Evolutionary conservation across 2,888 invertebrate species (phyloP), one percentile per base, ranked within the genome.

Genomic region (Abrostola triplasia): DNA sequence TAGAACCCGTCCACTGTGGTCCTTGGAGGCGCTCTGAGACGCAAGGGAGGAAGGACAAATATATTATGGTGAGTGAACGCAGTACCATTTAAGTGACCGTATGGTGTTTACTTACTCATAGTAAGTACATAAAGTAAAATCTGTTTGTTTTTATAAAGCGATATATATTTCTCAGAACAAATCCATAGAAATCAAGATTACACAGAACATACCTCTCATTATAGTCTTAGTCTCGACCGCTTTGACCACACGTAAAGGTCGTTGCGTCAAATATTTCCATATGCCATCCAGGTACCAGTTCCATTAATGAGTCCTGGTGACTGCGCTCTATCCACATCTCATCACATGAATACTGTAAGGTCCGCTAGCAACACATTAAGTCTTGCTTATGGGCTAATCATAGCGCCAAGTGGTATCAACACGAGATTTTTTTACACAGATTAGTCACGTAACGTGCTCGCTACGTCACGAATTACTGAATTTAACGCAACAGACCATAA

Each of bases 391-490:
- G 74, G 64, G 63, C 71, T 71, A 76, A 76, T 77, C 76, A 71
- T 65, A 62, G 59, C 63, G 36, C 49, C 35, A 36, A 72, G 65
- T 58, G 62, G 65, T 73, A 77, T 73, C 70, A 73, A 58, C 69
- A 55, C 61, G 51, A 76, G 64, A 67, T 64, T 70, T 77, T 73
- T 77, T 67, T 56, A 68, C 44, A 51, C 63, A 68, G 79, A 76
- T 76, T 78, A 64, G 71, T 78, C 77, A 77, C 77, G 77, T 78
- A 77, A 77, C 61, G 59, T 50, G 54, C 40, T 50, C 53, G 59
- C 69, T 64, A 67, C 78, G 78, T 77, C 76, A 77, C 66, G 59
- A 64, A 51, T 24, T 59, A 70, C 64, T 60, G 57, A 63, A 73
- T 58, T 66, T 53, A 56, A 63, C 54, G 72, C 77, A 61, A 72